Base-by-base conservation (phyloP, 1,140 invertebrate species). In the Rhopalosiphum maidis region DNA sequence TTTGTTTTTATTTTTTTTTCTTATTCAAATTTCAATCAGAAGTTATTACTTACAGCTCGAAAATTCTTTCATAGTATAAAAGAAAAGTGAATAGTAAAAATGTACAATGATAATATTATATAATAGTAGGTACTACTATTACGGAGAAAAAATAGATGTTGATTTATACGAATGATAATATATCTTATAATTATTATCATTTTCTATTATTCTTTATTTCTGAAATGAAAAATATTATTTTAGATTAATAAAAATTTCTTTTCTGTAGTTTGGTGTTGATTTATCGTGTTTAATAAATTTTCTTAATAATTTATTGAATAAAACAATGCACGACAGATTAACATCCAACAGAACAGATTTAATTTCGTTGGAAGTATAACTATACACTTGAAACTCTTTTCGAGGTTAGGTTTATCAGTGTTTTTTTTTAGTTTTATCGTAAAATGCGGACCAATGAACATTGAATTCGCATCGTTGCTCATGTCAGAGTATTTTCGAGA, bases 401-500 rank as follows among this genome's bases (percentile, higher is more conserved):
- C 9, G n/a, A 35, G 7, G 30, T 48, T 87, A n/a, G n/a, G n/a
- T 48, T 48, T 85, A 37, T 23, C 2, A 22, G 37, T 37, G 22
- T 37, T 54, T 21, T 55, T 55, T 41, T 35, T 89, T 89, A 37
- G 48, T 89, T 89, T 55, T 25, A 89, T 37, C 48, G 48, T 41
- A 55, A 37, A 89, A 89, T 55, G 35, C 51, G 35, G 22, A 55
- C 51, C 48, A 55, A 89, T 89, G 88, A 11, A 89, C n/a, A 89
- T 54, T 89, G 18, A 89, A 89, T 25, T 89, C 48, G 21, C 35
- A 41, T 54, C 8, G 22, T 54, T 54, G 22, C 51, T 55, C 37
- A 41, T 89, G 35, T 15, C 23, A 55, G 35, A 55, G 15, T 55
- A 41, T 55, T 41, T 55, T 25, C 41, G 35, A 89, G 22, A 37